A percentile compares a stretch with the other conserved stretches of the same genome.
Conservation (phyloP, 2,113 vertebrate genomes). For the Chloroceryle aenea region DNA sequence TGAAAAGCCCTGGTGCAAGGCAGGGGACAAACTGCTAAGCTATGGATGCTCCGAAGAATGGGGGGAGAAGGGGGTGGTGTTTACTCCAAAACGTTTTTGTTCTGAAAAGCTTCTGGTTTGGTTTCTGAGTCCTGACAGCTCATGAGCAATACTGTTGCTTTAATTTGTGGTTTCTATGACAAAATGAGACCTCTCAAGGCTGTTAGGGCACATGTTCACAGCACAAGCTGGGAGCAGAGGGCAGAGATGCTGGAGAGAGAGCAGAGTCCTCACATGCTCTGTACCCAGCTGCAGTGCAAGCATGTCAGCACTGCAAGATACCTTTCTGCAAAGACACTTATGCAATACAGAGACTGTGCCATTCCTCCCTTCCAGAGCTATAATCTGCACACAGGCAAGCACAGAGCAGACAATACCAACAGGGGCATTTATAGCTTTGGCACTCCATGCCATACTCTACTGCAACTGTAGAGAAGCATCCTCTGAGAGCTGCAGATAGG, state of each 20-base stretch:
- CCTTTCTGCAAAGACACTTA: background rate
- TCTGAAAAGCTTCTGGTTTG: background rate
- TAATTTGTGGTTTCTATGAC: background rate
- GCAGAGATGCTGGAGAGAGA: background rate
- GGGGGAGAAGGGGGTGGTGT: too few relatives aligned
- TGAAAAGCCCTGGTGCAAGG: background rate
- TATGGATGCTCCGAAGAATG: background rate
- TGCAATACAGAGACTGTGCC: background rate
- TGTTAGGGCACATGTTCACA: background rate
- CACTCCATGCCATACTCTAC: background rate
- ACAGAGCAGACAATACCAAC: background rate
- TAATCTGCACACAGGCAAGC: background rate
- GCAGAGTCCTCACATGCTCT: background rate
- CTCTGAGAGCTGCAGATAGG: background rate
- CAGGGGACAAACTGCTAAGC: background rate
- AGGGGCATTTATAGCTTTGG: background rate
- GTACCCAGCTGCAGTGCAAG: background rate
- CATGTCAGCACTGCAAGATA: background rate
- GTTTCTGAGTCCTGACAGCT: background rate
- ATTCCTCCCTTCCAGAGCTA: background rate
- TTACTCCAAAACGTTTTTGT: background rate
- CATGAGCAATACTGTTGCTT: background rate
- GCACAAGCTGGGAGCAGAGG: rapidly evolving
- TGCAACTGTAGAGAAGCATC: background rate
- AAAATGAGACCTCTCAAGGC: background rate